These are phyloP conservation scores for Chaetodon trifasciatus DNA, from an alignment of 2,797 vertebrate species.

Conservation along the genomic window DNA sequence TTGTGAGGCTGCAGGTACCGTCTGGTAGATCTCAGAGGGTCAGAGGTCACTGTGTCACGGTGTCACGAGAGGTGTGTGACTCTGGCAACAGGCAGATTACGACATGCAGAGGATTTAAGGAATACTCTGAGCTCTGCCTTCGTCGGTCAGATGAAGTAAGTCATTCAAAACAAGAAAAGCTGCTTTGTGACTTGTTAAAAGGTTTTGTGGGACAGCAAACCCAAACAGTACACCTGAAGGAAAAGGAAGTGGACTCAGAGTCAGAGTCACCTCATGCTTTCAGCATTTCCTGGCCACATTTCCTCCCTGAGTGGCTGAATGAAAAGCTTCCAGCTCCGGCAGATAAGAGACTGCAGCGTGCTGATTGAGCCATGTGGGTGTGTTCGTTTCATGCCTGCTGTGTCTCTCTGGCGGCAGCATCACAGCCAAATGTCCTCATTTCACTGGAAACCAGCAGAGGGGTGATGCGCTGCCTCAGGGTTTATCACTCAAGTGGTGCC, in stretches of 20 bases:
- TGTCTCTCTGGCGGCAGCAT: slow-evolving; percentile 11
- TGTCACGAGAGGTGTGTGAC: slow-evolving; percentile 24
- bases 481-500: slow-evolving; percentile 15
- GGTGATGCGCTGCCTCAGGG: not conserved
- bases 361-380: not conserved
- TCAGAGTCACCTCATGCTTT: not conserved
- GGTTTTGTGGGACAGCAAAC: slow-evolving; percentile 5
- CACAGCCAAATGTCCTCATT: slow-evolving; percentile 28
- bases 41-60: slow-evolving; percentile 39
- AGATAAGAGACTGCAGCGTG: slow-evolving; percentile 8
- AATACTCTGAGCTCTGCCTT: slow-evolving; percentile 4
- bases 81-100: slow-evolving; percentile 20
- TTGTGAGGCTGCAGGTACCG: slow-evolving; percentile 41
- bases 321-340: not conserved
- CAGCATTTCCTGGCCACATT: slow-evolving; percentile 24
- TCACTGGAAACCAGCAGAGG: not conserved
- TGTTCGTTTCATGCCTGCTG: slow-evolving; percentile 3
- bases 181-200: not conserved
- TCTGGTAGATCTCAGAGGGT: slow-evolving; percentile 34
- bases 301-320: not conserved
- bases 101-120: slow-evolving; percentile 20
- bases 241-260: slow-evolving; percentile 1
- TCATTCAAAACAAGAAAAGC: not conserved
- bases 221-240: slow-evolving; percentile 14
- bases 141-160: not conserved